These are phyloP conservation scores for Machimus atricapillus DNA, from an alignment of 2,888 invertebrate genomes.

Conservation along the genomic window DNA sequence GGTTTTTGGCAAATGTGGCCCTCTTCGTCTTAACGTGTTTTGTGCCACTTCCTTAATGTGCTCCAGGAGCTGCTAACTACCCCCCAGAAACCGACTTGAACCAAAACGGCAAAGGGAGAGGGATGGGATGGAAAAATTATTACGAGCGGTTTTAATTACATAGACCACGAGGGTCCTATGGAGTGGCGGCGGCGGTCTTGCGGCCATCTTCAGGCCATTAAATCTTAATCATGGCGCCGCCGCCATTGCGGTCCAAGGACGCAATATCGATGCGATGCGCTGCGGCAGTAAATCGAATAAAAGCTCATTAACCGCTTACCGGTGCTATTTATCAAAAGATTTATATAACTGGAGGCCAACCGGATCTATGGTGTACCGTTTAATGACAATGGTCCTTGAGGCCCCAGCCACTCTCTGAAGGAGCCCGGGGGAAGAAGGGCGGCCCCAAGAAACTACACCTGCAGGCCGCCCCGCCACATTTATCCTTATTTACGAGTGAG, in stretches of 20 bases:
- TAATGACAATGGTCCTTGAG: slow-evolving; percentile 26
- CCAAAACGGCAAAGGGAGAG: neutral
- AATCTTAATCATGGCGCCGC: slow-evolving; percentile 39
- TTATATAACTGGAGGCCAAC: slow-evolving; percentile 34
- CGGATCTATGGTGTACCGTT: neutral
- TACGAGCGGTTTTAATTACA: slow-evolving; percentile 34
- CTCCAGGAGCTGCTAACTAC: slow-evolving; percentile 9
- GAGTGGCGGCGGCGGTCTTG: neutral
- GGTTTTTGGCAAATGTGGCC: slow-evolving; percentile 29
- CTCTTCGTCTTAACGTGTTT: slow-evolving; percentile 33
- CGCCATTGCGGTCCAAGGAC: neutral
- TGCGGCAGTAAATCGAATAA: slow-evolving; percentile 37
- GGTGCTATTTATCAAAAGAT: slow-evolving; percentile 45
- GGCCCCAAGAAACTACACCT: neutral
- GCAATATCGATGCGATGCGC: neutral
- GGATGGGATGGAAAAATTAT: slow-evolving; percentile 18
- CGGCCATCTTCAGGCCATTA: slow-evolving; percentile 1
- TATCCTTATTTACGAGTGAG: slow-evolving; percentile 43
- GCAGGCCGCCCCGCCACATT: neutral
- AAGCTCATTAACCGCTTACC: slow-evolving; percentile 44
- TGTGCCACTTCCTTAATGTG: slow-evolving; percentile 34
- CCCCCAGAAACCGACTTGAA: neutral
- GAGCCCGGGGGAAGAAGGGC: neutral
- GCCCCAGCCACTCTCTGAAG: neutral
- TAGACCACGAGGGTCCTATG: neutral